Conservation (phyloP, 1,140 invertebrate genomes). For the Telenomus remus region DNA sequence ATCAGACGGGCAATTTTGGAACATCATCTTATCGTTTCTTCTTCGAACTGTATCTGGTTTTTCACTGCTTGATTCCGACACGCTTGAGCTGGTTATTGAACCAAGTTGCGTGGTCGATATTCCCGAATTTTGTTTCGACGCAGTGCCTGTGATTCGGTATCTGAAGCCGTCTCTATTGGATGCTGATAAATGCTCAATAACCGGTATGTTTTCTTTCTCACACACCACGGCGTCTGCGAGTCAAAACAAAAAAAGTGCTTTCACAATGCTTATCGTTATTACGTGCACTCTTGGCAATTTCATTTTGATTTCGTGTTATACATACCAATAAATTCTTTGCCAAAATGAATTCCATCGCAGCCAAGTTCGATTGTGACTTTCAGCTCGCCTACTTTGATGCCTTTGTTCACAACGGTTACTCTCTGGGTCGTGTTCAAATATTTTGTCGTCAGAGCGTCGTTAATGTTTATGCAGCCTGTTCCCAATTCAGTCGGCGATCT, state of each 20-base stretch:
- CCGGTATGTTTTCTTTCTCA: conserved; percentile 68
- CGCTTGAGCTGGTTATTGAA: conserved; percentile 40
- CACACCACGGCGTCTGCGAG: conserved; percentile 62
- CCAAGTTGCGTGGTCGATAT: conserved; percentile 44
- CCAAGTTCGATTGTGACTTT: conserved; percentile 74
- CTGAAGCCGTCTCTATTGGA: conserved; percentile 37
- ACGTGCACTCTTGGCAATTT: background rate
- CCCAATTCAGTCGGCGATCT: conserved; percentile 65
- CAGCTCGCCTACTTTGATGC: conserved; percentile 70
- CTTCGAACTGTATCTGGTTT: conserved; percentile 34
- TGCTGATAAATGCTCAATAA: conserved; percentile 52
- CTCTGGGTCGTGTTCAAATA: conserved; percentile 61
- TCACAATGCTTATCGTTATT: too few relatives aligned
- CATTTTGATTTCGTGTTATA: conserved; percentile 13
- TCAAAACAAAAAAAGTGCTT: background rate
- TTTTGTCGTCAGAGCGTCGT: conserved; percentile 52
- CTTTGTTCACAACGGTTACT: conserved; percentile 66
- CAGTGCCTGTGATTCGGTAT: conserved; percentile 62
- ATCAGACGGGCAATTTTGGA: conserved; percentile 50
- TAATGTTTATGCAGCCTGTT: conserved; percentile 61
- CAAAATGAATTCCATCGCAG: conserved; percentile 73
- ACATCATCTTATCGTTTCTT: conserved; percentile 56
- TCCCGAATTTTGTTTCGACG: conserved; percentile 58
- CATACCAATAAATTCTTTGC: conserved; percentile 74
- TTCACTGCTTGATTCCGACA: conserved; percentile 33